Base-by-base conservation (phyloP, 2,797 vertebrate species). In the Spondyliosoma cantharus region DNA sequence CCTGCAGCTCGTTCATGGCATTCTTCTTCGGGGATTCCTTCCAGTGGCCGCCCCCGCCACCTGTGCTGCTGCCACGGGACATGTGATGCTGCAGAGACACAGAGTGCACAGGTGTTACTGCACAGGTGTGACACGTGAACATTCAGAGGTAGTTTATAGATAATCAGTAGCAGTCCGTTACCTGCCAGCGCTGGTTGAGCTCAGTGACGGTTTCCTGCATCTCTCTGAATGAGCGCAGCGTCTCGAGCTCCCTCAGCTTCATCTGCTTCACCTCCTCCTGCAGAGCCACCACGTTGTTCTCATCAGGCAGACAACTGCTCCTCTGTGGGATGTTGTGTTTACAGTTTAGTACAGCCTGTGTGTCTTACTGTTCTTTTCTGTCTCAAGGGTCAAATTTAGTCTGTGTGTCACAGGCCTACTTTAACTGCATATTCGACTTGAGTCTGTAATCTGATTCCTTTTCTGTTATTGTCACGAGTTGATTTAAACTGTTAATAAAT, bases 181-280 rank as follows among this genome's bases (percentile, higher is more conserved):
- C 97, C 97, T 98, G 97, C 97, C 97, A 98, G 89, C 94, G 96
- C 88, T 97, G 97, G 22, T 96, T 97, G 71, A 98, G 96, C 50
- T 98, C 96, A 62, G 96, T 96, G 42, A 98, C 95, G 0, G 95
- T 92, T 72, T 96, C 95, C 86, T 97, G 97, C 92, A 97, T 95
- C 85, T 98, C 97, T 54, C 94, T 91, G 65, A 97, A 96, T 0
- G 95, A 96, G 29, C 93, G 92, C 63, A 97, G 93, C 0, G 96
- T 97, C 91, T 97, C 96, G 43, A 96, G 88, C 91, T 98, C 97
- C 11, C 97, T 93, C 83, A 97, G 91, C 79, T 97, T 97, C 87
- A 97, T 93, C n/a, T 96, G 96, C 85, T 97, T 98, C 65, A 98
- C 90, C 83, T 99, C 97, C 74, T 98, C 97, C 87, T 97, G 97